Conservation (phyloP, 1,140 invertebrate genomes). For the Tyrophagus putrescentiae region DNA sequence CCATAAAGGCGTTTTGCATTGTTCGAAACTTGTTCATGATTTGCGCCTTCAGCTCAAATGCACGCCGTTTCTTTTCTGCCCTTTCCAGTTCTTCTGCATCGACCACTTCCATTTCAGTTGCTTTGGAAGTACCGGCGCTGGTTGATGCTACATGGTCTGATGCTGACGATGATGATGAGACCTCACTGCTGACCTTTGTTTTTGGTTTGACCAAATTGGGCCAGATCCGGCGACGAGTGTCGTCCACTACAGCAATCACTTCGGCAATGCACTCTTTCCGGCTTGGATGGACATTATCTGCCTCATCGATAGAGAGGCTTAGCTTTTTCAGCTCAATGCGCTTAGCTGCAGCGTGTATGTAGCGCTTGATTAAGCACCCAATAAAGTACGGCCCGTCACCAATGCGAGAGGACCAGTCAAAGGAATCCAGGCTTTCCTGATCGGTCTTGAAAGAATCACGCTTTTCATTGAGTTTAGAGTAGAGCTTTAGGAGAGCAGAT, state of each 20-base stretch:
- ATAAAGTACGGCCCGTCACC: slow-evolving; percentile 79
- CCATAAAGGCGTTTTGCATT: slow-evolving; percentile 79
- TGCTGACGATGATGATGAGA: not conserved
- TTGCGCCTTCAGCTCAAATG: slow-evolving; percentile 72
- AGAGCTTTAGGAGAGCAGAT: slow-evolving; percentile 75
- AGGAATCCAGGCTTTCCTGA: slow-evolving; percentile 26
- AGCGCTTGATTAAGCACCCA: slow-evolving; percentile 45
- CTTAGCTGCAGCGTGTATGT: slow-evolving; percentile 18
- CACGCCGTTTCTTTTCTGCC: slow-evolving; percentile 61
- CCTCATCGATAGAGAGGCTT: not conserved
- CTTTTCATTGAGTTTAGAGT: slow-evolving; percentile 67
- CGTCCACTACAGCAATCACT: not conserved
- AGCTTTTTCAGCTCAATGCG: not conserved
- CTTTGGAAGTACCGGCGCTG: not conserved
- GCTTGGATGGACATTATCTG: not conserved
- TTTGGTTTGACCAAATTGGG: not conserved
- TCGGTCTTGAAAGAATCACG: slow-evolving; percentile 55
- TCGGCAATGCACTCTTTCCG: not conserved
- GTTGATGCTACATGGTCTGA: not conserved
- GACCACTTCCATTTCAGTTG: not conserved
- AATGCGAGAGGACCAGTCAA: slow-evolving; percentile 38
- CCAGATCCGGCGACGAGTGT: slow-evolving; percentile 1
- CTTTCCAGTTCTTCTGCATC: slow-evolving; percentile 31
- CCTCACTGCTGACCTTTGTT: not conserved
- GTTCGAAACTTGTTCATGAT: slow-evolving; percentile 82